phyloP scores from a whole-genome alignment of 2,113 vertebrate genomes.

The Ailurus styani region DNA sequence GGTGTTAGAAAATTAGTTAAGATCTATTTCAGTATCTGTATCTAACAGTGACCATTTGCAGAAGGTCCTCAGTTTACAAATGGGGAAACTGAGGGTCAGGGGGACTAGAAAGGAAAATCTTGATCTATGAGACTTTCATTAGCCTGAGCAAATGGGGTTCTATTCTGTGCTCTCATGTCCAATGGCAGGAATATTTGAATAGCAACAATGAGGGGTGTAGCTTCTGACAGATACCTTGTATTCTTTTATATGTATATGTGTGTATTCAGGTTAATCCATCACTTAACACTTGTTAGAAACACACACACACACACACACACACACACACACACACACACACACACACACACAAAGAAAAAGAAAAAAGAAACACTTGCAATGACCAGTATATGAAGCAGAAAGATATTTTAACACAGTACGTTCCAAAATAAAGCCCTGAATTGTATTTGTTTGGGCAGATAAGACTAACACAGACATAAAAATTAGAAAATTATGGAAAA shows the following conservation, averaged over 20 bases:
- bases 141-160: neutral
- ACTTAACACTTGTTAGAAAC: neutral
- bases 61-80: neutral
- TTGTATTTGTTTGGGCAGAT: neutral
- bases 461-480: neutral
- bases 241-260: neutral
- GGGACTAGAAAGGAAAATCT: neutral
- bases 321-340: no score
- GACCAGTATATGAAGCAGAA: neutral
- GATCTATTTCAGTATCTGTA: neutral
- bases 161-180: neutral
- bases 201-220: neutral
- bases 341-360: neutral
- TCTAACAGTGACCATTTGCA: neutral
- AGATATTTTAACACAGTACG: neutral
- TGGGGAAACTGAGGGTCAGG: neutral
- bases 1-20: neutral
- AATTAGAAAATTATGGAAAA: neutral
- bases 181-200: neutral
- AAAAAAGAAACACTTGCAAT: neutral
- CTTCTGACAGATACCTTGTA: neutral
- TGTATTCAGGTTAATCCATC: neutral
- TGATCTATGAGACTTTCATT: neutral
- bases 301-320: no score
- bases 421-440: neutral